Conservation (phyloP, 2,797 vertebrate genomes). For the Pelobates cultripes region DNA sequence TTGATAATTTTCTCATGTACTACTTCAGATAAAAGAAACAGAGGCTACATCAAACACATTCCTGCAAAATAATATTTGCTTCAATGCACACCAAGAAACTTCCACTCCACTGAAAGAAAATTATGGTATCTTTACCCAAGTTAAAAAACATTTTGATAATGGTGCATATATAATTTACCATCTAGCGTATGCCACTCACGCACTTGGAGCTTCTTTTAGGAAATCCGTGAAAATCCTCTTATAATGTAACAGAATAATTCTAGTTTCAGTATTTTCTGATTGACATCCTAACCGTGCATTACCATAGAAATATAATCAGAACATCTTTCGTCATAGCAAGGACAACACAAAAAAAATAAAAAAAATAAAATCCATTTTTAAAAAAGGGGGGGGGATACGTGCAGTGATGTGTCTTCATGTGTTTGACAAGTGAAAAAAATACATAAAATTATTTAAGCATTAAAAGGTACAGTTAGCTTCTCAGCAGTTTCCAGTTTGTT, state of each 20-base stretch:
- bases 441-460: too few relatives aligned
- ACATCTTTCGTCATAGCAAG: constrained; percentile 24
- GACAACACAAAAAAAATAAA: not conserved
- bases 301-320: not conserved
- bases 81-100: constrained; percentile 10
- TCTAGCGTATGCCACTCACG: constrained; percentile 31
- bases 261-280: constrained; percentile 38
- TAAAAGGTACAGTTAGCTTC: too few relatives aligned
- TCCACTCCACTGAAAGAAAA: constrained; percentile 28
- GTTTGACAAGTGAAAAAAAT: not conserved
- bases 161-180: constrained; percentile 26
- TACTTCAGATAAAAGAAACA: constrained; percentile 35
- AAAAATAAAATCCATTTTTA: not conserved
- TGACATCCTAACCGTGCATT: constrained; percentile 33
- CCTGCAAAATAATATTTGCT: constrained; percentile 40
- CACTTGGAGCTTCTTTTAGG: constrained; percentile 20
- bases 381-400: not conserved
- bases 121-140: constrained; percentile 34
- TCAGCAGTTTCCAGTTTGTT: too few relatives aligned
- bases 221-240: constrained; percentile 28
- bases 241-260: constrained; percentile 34
- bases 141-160: constrained; percentile 52
- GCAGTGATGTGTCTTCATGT: not conserved
- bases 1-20: constrained; percentile 27
- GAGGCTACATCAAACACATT: constrained; percentile 40